A percentile compares a stretch with the other conserved stretches of the same genome.
These are phyloP conservation scores for Pelvicachromis taeniatus DNA, from an alignment of 2,113 vertebrate genomes.

Conservation along the genomic window DNA sequence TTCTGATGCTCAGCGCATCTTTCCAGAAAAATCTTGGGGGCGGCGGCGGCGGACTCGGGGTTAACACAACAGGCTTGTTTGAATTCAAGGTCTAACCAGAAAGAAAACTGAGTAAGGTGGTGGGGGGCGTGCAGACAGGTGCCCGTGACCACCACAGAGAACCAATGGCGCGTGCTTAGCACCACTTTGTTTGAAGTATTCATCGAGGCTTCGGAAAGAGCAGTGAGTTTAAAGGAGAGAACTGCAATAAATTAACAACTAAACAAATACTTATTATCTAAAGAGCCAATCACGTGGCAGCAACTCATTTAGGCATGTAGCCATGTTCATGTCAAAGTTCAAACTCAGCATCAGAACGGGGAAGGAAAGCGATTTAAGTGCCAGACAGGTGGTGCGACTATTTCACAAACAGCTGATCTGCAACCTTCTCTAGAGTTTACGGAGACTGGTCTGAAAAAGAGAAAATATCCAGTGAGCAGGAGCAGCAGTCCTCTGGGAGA, in stretches of 20 bases:
- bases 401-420: neutral
- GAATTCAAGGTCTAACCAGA: neutral
- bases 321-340: neutral
- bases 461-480: neutral
- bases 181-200: neutral
- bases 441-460: neutral
- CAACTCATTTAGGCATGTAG: neutral
- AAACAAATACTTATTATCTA: neutral
- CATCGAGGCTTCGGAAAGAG: neutral
- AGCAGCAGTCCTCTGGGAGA: neutral
- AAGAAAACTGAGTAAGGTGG: neutral
- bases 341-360: neutral
- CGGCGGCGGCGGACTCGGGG: neutral
- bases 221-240: neutral
- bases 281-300: neutral
- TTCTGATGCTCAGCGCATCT: neutral
- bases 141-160: neutral
- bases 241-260: neutral
- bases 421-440: neutral
- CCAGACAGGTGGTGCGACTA: neutral
- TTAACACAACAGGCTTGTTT: neutral
- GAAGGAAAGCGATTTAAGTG: neutral
- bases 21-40: conserved; percentile 2
- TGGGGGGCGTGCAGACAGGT: neutral
- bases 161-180: conserved; percentile 6